Base-by-base conservation (phyloP, 2,888 invertebrate species). In the Villa cingulata region DNA sequence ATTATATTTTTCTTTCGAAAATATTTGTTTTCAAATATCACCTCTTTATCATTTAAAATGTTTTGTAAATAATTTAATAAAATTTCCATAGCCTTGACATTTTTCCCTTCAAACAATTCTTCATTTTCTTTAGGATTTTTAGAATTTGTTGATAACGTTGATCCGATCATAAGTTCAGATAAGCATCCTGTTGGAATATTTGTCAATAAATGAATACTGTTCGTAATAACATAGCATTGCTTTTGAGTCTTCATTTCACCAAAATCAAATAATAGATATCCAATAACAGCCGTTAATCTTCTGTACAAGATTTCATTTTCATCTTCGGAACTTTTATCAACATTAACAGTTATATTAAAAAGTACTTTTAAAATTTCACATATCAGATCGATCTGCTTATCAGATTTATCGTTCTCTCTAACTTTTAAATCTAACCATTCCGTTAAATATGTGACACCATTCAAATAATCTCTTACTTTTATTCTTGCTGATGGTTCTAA, bases 191-290 rank as follows among this genome's bases (percentile, higher is more conserved):
- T 71, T n/a, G 90, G 89, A 55, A 92, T 79, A 64, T 85, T 76
- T 40, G 86, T 88, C 53, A 95, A 70, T 56, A 94, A 71, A 70
- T 94, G 88, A 10, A 87, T 78, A 51, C 86, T 78, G 68, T 94
- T 83, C 57, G 83, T 86, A 55, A 80, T 74, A 32, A 91, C 68
- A 52, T 81, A 81, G 60, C 79, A 75, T 45, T 76, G 70, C 59
- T 80, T 83, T 2, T 76, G 77, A 23, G 51, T 60, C 17, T 48
- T 32, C 48, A 66, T 54, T 1, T 48, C 46, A 2, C 62, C 60
- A 47, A 64, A 66, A 18, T 60, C 59, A 9, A 83, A 66, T 4
- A 94, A 68, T 46, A 90, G 69, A 51, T 80, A 76, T 37, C 83
- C 77, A 39, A 90, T 70, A 48, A 86, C 76, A 10, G 77, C 75